A percentile compares a stretch with the other conserved stretches of the same genome.
Evolutionary conservation across 1,140 invertebrate species (phyloP).

Genomic region (Lamellibrachia luymesi): DNA sequence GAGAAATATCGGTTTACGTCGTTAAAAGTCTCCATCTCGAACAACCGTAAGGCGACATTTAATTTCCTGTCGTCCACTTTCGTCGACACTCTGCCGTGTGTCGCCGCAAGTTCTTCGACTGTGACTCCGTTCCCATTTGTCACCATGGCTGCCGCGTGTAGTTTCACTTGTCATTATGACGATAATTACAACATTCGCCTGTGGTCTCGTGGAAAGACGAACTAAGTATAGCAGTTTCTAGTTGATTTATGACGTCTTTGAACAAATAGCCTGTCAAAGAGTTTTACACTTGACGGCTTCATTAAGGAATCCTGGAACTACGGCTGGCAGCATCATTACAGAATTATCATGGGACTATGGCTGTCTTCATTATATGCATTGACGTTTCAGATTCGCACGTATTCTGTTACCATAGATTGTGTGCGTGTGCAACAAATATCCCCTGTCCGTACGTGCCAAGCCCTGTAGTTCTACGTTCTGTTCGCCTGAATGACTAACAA

Average conservation of each 20-base stretch:
- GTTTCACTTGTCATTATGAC: not conserved
- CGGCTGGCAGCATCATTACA: not conserved
- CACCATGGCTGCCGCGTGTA: not conserved
- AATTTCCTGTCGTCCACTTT: not conserved
- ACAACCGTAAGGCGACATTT: not conserved
- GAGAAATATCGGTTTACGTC: not conserved
- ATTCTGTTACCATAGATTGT: too few relatives aligned
- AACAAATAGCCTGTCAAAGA: not conserved
- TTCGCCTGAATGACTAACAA: too few relatives aligned
- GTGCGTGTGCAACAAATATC: too few relatives aligned
- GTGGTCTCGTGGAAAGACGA: not conserved
- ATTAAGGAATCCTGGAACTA: not conserved
- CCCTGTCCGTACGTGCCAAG: too few relatives aligned
- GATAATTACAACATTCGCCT: not conserved
- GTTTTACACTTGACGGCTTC: not conserved
- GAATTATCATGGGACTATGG: not conserved
- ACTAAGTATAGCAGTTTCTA: not conserved
- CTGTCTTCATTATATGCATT: too few relatives aligned
- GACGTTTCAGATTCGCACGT: too few relatives aligned
- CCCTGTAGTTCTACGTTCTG: too few relatives aligned
- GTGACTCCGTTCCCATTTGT: not conserved
- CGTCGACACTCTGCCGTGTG: not conserved
- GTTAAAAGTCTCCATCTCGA: not conserved
- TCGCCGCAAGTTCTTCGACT: not conserved
- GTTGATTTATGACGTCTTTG: not conserved